A percentile compares a stretch with the other conserved stretches of the same genome.
These are phyloP conservation scores for Champsocephalus esox DNA, from an alignment of 2,797 vertebrate species.

Conservation along the genomic window DNA sequence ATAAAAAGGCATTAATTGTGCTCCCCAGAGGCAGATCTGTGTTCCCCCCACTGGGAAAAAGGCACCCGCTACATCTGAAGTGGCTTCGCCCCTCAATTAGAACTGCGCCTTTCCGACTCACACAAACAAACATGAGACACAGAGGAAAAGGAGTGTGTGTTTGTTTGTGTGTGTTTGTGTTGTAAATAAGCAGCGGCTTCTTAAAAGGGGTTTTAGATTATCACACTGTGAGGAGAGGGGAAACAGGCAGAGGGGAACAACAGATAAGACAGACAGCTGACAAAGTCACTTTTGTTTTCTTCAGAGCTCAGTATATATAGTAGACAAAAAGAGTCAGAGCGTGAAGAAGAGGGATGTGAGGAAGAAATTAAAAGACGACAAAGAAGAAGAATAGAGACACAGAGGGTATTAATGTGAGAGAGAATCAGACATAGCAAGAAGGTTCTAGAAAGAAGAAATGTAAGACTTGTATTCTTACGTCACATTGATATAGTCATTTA, in stretches of 20 bases:
- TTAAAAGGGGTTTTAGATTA: constrained; percentile 41
- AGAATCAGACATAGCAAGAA: neutral
- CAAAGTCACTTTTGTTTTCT: constrained; percentile 40
- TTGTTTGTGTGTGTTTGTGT: constrained; percentile 26
- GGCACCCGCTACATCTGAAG: constrained; percentile 67
- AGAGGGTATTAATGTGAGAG: neutral
- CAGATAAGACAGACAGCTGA: constrained; percentile 18
- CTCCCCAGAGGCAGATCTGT: constrained; percentile 73
- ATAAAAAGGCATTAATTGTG: constrained; percentile 78
- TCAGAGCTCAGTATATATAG: constrained; percentile 17
- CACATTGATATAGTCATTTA: constrained; percentile 6
- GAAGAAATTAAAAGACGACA: constrained; percentile 4
- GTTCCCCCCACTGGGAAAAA: constrained; percentile 65
- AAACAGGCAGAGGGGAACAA: constrained; percentile 26
- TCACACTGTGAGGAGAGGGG: constrained; percentile 41
- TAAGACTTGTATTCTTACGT: neutral
- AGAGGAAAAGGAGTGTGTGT: neutral
- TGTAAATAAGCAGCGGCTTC: constrained; percentile 33
- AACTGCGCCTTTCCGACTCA: constrained; percentile 46
- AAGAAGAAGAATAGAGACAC: neutral
- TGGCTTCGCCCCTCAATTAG: constrained; percentile 69
- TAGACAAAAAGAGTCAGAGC: constrained; percentile 5
- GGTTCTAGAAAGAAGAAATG: neutral
- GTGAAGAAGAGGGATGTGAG: constrained; percentile 1
- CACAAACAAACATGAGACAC: constrained; percentile 69